Conservation (phyloP, 2,797 vertebrate species). For the Calcarius lapponicus region DNA sequence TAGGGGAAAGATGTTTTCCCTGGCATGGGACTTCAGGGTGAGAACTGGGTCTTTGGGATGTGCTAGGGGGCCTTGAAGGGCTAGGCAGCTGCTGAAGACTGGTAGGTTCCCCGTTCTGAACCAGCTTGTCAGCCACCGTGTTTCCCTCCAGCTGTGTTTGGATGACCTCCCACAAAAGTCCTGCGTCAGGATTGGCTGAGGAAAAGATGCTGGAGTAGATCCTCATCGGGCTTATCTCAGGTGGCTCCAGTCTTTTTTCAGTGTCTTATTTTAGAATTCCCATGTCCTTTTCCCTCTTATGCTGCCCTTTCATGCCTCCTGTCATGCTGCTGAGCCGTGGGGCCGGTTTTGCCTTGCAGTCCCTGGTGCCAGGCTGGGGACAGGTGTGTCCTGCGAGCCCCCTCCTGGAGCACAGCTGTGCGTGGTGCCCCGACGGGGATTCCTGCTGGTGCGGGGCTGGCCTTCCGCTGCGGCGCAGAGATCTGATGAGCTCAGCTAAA, state of each 20-base stretch:
- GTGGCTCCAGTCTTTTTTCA: neutral
- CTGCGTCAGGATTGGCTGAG: neutral
- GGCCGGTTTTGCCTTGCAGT: neutral
- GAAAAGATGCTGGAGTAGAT: neutral
- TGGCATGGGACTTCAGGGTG: neutral
- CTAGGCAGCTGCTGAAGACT: neutral
- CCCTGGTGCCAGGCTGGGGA: neutral
- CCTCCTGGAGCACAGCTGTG: neutral
- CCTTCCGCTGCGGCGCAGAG: neutral
- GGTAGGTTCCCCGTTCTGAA: fast-evolving
- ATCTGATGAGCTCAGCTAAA: conserved; percentile 30
- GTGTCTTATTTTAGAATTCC: neutral
- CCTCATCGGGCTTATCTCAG: neutral
- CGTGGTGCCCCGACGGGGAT: fast-evolving
- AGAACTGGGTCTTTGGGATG: neutral
- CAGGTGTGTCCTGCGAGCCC: neutral
- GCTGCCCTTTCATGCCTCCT: neutral
- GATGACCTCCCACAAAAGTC: neutral
- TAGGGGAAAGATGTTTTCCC: neutral
- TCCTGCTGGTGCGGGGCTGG: neutral
- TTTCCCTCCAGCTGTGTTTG: neutral
- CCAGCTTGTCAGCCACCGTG: fast-evolving
- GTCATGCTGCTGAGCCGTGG: neutral
- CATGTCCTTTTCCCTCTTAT: neutral
- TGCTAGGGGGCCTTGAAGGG: neutral